Percentiles rank a stretch among this genome's conserved stretches.
These are phyloP conservation scores for Tenthredo scrophulariae DNA, from an alignment of 2,888 invertebrate species.

Conservation along the genomic window DNA sequence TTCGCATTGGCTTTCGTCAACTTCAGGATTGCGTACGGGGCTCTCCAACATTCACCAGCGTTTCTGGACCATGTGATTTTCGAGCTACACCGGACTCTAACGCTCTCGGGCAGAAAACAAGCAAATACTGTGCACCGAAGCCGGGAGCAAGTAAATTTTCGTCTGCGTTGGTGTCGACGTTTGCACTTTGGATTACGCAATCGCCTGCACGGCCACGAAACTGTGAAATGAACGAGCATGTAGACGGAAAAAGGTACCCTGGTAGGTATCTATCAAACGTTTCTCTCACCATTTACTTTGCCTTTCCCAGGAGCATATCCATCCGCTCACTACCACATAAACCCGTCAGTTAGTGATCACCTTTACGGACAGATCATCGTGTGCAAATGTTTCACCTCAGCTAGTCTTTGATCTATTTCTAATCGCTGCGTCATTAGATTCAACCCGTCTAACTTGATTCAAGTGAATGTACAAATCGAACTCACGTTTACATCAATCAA, in stretches of 20 bases:
- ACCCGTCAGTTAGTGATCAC: not conserved
- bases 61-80: conserved; percentile 38
- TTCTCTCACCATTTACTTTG: conserved; percentile 17
- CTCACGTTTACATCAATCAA: not conserved
- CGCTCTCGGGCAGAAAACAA: conserved; percentile 40
- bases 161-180: conserved; percentile 59
- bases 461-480: not conserved
- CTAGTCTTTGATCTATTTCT: conserved; percentile 8
- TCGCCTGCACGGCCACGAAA: conserved; percentile 51
- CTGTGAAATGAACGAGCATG: conserved; percentile 18
- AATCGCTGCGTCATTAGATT: not conserved
- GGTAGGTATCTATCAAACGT: conserved; percentile 32
- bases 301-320: not conserved
- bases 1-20: not conserved
- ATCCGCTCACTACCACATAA: not conserved
- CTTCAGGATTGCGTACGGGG: not conserved
- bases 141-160: conserved; percentile 16
- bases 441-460: not conserved
- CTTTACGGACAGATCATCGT: conserved; percentile 7
- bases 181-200: conserved; percentile 71
- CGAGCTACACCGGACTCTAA: conserved; percentile 5
- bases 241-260: conserved; percentile 34
- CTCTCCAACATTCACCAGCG: not conserved
- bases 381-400: not conserved
- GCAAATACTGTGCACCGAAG: conserved; percentile 19